phyloP scores from a whole-genome alignment of 2,113 vertebrate species.

The Labrus mixtus region DNA sequence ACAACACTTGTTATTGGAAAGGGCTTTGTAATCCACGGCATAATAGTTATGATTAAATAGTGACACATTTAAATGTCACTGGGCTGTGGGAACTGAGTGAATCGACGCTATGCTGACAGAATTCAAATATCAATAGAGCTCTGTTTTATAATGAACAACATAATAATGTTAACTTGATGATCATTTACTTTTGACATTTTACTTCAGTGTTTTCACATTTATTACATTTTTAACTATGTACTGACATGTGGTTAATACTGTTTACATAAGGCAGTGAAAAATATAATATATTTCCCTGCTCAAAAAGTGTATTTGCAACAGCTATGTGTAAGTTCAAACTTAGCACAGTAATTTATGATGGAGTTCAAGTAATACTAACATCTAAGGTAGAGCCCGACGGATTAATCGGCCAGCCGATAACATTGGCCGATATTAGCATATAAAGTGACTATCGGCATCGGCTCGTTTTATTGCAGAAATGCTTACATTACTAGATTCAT shows the following conservation, averaged over 20 bases:
- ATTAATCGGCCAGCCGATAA: too few species aligned
- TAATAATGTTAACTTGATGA: too few species aligned
- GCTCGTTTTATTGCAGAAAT: too few species aligned
- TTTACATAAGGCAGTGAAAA: not conserved
- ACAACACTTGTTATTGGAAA: not conserved
- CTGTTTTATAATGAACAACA: not conserved
- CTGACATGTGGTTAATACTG: not conserved
- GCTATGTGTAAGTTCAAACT: too few species aligned
- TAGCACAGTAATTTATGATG: too few species aligned
- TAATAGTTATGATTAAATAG: constrained; percentile 2
- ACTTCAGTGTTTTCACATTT: not conserved
- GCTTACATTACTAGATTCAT: too few species aligned
- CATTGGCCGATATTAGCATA: too few species aligned
- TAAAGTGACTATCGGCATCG: too few species aligned
- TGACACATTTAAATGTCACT: not conserved
- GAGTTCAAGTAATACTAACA: too few species aligned
- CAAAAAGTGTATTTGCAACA: not conserved
- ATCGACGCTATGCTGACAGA: not conserved
- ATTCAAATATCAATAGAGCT: not conserved
- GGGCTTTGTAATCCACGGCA: not conserved
- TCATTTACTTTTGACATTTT: not conserved
- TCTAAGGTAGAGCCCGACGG: too few species aligned
- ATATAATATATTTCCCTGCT: not conserved
- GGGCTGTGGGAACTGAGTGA: not conserved
- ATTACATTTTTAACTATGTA: not conserved